phyloP scores from a whole-genome alignment of 2,797 vertebrate genomes.

The Anolis apletophallus region DNA sequence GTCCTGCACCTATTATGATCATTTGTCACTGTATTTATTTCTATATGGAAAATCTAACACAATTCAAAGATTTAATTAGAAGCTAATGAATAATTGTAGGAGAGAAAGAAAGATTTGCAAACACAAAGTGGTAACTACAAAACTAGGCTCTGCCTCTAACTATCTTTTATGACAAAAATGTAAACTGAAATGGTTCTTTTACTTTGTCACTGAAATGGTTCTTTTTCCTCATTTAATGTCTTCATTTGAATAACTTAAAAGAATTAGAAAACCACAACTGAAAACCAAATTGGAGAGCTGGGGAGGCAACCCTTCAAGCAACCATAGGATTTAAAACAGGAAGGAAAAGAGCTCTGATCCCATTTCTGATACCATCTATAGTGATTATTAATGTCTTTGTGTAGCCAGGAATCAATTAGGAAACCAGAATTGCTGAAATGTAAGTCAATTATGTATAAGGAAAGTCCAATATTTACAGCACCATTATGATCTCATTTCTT shows the following conservation, averaged over 20 bases:
- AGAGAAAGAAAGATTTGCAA: background rate
- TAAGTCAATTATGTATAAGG: constrained; percentile 58
- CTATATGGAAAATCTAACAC: background rate
- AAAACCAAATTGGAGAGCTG: constrained; percentile 11
- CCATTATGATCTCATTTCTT: constrained; percentile 39
- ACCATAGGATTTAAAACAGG: background rate
- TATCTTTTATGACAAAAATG: background rate
- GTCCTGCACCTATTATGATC: background rate
- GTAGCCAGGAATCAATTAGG: constrained; percentile 53
- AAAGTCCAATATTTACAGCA: constrained; percentile 55
- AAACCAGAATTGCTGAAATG: constrained; percentile 38
- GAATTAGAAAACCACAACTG: constrained; percentile 23
- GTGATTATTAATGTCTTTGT: constrained; percentile 47
- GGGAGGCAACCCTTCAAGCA: background rate
- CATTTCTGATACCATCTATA: constrained; percentile 39
- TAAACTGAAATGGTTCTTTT: background rate
- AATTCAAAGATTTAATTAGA: background rate
- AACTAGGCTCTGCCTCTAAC: background rate
- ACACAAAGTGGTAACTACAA: background rate
- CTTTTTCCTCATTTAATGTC: constrained; percentile 2
- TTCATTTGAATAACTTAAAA: background rate
- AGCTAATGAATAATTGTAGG: background rate
- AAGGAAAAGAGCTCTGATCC: constrained; percentile 13
- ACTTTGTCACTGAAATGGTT: background rate
- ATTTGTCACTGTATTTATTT: background rate